Evolutionary conservation across 2,113 vertebrate genomes (phyloP).

Genomic region (Cichladusa arquata): DNA sequence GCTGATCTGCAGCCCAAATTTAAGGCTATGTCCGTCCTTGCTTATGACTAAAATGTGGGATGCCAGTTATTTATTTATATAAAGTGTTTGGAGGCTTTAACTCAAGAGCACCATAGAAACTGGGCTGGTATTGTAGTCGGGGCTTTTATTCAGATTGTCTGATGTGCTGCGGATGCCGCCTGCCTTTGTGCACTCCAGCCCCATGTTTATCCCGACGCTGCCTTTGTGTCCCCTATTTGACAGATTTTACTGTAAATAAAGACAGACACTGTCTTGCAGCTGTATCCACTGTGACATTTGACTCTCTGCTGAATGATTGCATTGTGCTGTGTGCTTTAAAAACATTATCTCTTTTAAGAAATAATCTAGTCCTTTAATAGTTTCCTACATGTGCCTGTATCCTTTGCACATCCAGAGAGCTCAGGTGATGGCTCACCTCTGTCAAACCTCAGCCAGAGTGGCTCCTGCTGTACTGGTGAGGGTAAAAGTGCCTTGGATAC

Average conservation of each 20-base stretch:
- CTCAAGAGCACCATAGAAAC: constrained; percentile 31
- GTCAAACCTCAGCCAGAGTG: neutral
- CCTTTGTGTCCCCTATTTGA: constrained; percentile 55
- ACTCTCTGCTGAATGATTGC: constrained; percentile 36
- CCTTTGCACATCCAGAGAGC: neutral
- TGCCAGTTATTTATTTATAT: constrained; percentile 41
- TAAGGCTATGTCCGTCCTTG: neutral
- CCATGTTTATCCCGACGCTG: constrained; percentile 22
- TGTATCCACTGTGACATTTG: constrained; percentile 61
- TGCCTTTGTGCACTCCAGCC: constrained; percentile 43
- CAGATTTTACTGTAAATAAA: constrained; percentile 60
- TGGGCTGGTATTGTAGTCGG: neutral
- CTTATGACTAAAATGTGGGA: neutral
- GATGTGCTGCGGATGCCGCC: constrained; percentile 21
- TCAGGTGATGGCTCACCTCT: neutral
- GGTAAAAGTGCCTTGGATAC: neutral
- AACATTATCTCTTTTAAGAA: constrained; percentile 40
- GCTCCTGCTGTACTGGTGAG: neutral
- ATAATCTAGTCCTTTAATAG: constrained; percentile 26
- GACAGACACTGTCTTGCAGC: constrained; percentile 41
- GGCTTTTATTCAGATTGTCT: constrained; percentile 46
- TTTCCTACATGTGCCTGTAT: neutral
- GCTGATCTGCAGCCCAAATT: neutral
- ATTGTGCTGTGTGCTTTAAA: constrained; percentile 25
- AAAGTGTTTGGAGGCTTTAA: neutral